phyloP scores from a whole-genome alignment of 2,797 vertebrate species.

The Tamandua tetradactyla region DNA sequence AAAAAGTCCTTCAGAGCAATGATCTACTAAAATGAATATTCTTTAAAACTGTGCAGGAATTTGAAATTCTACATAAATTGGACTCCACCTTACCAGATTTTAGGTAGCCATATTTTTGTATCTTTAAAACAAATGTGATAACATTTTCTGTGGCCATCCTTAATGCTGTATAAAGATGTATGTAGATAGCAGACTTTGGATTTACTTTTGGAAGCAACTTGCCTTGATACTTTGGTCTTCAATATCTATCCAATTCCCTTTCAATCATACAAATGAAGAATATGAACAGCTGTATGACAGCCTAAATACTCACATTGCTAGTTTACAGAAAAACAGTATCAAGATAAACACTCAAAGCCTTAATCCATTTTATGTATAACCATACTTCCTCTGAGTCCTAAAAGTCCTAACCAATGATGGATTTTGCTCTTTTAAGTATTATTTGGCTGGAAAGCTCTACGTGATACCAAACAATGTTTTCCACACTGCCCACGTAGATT shows the following conservation, averaged over 20 bases:
- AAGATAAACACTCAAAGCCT: constrained; percentile 5
- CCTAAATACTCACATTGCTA: constrained; percentile 36
- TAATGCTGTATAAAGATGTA: neutral
- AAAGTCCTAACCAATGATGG: neutral
- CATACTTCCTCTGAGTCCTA: neutral
- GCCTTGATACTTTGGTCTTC: neutral
- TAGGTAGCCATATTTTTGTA: neutral
- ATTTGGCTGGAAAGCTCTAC: neutral
- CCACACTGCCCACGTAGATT: neutral
- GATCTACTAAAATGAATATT: constrained; percentile 45
- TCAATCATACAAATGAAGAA: constrained; percentile 14
- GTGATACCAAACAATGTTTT: neutral
- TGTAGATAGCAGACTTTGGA: neutral
- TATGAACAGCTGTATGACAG: neutral
- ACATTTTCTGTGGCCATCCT: neutral
- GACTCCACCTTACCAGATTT: constrained; percentile 21
- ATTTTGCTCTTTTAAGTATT: neutral
- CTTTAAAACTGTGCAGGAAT: constrained; percentile 17
- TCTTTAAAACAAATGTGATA: neutral
- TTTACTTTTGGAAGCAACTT: constrained; percentile 15
- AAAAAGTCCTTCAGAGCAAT: constrained; percentile 22
- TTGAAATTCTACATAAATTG: constrained; percentile 37
- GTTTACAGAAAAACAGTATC: constrained; percentile 29
- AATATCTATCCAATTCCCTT: neutral
- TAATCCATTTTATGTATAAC: neutral